Base-by-base conservation (phyloP, 2,888 invertebrate species). In the Aricia artaxerxes region DNA sequence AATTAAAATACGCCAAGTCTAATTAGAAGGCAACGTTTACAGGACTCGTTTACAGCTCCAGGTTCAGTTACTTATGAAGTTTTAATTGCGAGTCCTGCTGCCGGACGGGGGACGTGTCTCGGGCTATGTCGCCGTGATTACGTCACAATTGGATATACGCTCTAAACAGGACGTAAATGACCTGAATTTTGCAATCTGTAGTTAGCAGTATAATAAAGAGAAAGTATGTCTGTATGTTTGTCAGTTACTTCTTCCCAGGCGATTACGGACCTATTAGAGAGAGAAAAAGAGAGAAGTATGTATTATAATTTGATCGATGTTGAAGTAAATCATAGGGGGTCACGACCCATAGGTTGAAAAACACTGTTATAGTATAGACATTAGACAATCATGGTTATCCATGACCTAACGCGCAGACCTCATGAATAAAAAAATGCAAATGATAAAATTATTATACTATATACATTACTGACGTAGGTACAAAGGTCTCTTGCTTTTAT, bases 21-120 rank as follows among this genome's bases (percentile, higher is more conserved):
- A 88, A 88, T 88, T 89, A 89, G 86, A 84, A 83, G 83, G 83
- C 80, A 84, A 85, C 87, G 87, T 88, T 87, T 86, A 84, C 83
- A 86, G 81, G 83, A 84, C 83, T 85, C 88, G 86, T 85, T 90
- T 89, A 89, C 88, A 90, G 84, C 81, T 84, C 87, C 85, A 85
- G 83, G 84, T 84, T 87, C 79, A 82, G 83, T 85, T 82, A 83
- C 84, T 84, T 86, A 85, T 87, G 85, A 89, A 89, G 84, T 89
- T 90, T 90, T 89, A 89, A 89, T 89, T 90, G 86, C 89, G 83
- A 83, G 84, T 84, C 80, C 78, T 80, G 81, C 82, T 81, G 79
- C 31, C 40, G 31, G 57, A 73, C n/a, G 79, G 79, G 82, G 82
- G 81, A 31, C 76, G 76, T 57, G 76, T 35, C 76, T 76, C 57